These are phyloP conservation scores for Vollenhovia emeryi DNA, from an alignment of 1,140 invertebrate genomes.

Conservation along the genomic window DNA sequence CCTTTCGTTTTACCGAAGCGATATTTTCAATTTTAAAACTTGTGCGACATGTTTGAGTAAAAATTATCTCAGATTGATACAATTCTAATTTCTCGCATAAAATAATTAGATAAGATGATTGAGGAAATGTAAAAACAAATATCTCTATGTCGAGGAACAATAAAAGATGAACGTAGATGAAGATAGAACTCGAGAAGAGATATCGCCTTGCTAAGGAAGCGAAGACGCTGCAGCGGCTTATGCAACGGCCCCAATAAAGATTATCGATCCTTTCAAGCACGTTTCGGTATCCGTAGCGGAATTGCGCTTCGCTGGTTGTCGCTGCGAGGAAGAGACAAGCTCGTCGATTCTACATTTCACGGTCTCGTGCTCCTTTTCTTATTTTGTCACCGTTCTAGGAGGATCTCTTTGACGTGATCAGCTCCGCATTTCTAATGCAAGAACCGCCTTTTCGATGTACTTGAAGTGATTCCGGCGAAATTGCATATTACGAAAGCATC, in stretches of 20 bases:
- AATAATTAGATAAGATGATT: not conserved
- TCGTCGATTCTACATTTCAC: constrained; percentile 35
- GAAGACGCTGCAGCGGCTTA: constrained; percentile 41
- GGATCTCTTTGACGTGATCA: constrained; percentile 16
- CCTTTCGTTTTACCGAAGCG: not conserved
- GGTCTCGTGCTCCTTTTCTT: constrained; percentile 19
- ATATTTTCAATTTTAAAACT: not conserved
- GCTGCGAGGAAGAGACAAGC: constrained; percentile 7
- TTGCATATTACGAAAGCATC: constrained; percentile 60
- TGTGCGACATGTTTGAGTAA: not conserved
- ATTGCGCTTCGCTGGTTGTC: constrained; percentile 21
- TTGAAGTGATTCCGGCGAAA: constrained; percentile 33
- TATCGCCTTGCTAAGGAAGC: constrained; percentile 3
- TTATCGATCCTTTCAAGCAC: constrained; percentile 48
- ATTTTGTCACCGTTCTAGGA: constrained; percentile 30
- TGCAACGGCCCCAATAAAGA: constrained; percentile 37
- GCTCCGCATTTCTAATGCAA: constrained; percentile 36
- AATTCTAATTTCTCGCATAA: not conserved
- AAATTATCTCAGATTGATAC: not conserved
- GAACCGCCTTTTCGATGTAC: constrained; percentile 39
- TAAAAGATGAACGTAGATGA: not conserved
- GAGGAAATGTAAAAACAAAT: not conserved
- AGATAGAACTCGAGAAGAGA: not conserved
- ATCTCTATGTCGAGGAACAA: not conserved
- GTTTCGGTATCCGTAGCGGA: constrained; percentile 8